phyloP scores from a whole-genome alignment of 2,113 vertebrate genomes.

The Heterochromis multidens region DNA sequence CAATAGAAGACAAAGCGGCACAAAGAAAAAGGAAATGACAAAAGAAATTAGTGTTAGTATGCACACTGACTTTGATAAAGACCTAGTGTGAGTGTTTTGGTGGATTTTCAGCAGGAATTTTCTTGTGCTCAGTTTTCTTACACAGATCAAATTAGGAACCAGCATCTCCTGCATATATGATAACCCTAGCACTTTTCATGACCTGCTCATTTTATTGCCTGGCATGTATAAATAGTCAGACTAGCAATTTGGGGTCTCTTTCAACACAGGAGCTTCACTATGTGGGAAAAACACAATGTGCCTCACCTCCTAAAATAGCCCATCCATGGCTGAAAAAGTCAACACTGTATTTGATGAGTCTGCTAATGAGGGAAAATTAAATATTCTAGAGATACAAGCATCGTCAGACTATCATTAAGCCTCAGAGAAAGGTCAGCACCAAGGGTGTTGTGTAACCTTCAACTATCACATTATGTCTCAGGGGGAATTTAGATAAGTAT shows the following conservation, averaged over 20 bases:
- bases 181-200: not conserved
- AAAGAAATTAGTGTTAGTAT: not conserved
- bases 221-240: not conserved
- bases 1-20: not conserved
- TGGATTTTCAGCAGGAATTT: not conserved
- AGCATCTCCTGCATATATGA: not conserved
- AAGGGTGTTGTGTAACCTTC: conserved; percentile 36
- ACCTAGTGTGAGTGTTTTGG: not conserved
- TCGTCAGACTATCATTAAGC: conserved; percentile 15
- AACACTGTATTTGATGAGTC: not conserved
- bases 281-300: not conserved
- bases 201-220: not conserved
- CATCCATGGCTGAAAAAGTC: conserved; percentile 17
- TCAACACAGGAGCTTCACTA: conserved; percentile 23
- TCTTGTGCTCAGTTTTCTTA: not conserved
- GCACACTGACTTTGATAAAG: not conserved
- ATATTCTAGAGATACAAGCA: conserved; percentile 17
- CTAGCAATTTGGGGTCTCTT: not conserved
- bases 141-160: not conserved
- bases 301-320: conserved; percentile 1
- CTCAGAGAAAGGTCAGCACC: conserved; percentile 50
- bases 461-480: conserved; percentile 27
- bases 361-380: conserved; percentile 46
- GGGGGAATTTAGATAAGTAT: conserved; percentile 10
- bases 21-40: not conserved